phyloP scores from a whole-genome alignment of 2,888 invertebrate species.

The Lucinisca nassula region DNA sequence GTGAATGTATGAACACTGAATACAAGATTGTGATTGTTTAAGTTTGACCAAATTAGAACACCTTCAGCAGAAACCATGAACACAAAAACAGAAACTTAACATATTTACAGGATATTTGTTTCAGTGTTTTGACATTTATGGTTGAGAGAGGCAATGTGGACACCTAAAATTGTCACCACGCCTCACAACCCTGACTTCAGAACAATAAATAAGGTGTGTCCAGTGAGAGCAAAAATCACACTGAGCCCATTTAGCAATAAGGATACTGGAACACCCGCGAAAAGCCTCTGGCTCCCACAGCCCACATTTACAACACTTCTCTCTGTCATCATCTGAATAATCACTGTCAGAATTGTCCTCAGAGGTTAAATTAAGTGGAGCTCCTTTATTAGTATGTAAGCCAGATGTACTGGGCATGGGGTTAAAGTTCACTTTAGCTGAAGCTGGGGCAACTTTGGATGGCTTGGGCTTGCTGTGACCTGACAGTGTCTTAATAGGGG shows the following conservation, averaged over 20 bases:
- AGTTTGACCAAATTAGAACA: too few species aligned
- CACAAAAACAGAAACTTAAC: neutral
- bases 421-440: neutral
- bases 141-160: slow-evolving; percentile 1
- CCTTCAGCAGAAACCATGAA: neutral
- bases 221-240: slow-evolving; percentile 26
- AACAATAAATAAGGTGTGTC: slow-evolving; percentile 3
- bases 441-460: neutral
- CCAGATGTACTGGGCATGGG: neutral
- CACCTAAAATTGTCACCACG: slow-evolving; percentile 11
- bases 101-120: neutral
- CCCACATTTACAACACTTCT: slow-evolving; percentile 8
- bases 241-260: slow-evolving; percentile 9
- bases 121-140: neutral
- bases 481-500: neutral
- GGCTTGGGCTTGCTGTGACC: too few species aligned
- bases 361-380: neutral
- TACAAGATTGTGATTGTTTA: too few species aligned
- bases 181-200: slow-evolving; percentile 7
- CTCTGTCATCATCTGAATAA: neutral
- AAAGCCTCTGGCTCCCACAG: neutral
- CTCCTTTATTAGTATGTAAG: neutral
- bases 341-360: neutral
- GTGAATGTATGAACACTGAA: too few species aligned
- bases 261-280: neutral